Evolutionary conservation across 2,888 invertebrate genomes (phyloP).

Genomic region (Prosapia bicincta): DNA sequence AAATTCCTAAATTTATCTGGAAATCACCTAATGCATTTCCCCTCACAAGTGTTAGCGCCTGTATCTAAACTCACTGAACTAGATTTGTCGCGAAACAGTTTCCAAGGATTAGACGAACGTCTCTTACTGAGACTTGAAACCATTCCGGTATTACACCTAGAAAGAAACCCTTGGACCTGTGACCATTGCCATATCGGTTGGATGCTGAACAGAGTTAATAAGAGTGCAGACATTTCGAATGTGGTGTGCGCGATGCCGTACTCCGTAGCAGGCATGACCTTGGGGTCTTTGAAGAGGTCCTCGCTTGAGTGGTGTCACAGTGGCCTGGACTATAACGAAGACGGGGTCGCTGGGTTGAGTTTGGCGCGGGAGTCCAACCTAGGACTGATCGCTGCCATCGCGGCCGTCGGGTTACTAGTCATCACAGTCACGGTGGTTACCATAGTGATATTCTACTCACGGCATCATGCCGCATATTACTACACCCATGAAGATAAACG

Average conservation of each 20-base stretch:
- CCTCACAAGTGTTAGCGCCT: slow-evolving; percentile 54
- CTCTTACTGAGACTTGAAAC: slow-evolving; percentile 57
- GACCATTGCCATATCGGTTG: slow-evolving; percentile 60
- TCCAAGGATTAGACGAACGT: slow-evolving; percentile 59
- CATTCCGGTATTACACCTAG: slow-evolving; percentile 51
- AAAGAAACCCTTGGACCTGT: slow-evolving; percentile 66
- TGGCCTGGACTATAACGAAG: slow-evolving; percentile 53
- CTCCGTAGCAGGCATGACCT: slow-evolving; percentile 50
- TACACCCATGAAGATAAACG: slow-evolving; percentile 75
- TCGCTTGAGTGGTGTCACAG: slow-evolving; percentile 50
- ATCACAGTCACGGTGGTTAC: slow-evolving; percentile 50
- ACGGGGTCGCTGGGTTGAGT: slow-evolving; percentile 45
- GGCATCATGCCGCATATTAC: slow-evolving; percentile 67
- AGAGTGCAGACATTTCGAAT: slow-evolving; percentile 52
- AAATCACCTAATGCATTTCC: slow-evolving; percentile 61
- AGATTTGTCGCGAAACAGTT: slow-evolving; percentile 70
- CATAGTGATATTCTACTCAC: slow-evolving; percentile 61
- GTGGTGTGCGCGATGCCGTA: slow-evolving; percentile 54
- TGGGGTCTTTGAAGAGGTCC: slow-evolving; percentile 45
- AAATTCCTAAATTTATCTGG: slow-evolving; percentile 67
- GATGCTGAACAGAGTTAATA: slow-evolving; percentile 55
- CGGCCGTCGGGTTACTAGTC: slow-evolving; percentile 55
- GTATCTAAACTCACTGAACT: slow-evolving; percentile 59
- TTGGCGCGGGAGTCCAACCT: slow-evolving; percentile 38
- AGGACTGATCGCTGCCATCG: slow-evolving; percentile 45